Evolutionary conservation across 1,140 invertebrate genomes (phyloP), one percentile per base, ranked within the genome.

Genomic region (Piezodorus guildinii): DNA sequence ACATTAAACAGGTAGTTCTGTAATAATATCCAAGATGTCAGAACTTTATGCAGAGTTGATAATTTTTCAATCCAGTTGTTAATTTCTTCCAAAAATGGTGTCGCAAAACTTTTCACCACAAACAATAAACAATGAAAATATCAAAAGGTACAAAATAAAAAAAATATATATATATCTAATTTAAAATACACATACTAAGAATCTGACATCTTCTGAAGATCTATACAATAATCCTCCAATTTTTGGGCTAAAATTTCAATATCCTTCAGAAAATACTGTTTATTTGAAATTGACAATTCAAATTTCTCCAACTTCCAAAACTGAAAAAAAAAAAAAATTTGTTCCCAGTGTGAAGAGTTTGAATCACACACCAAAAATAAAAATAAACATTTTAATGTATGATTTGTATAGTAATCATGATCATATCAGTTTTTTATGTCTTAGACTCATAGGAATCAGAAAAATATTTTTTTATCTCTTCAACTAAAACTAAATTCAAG

Each of bases 1-100:
- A 95, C 76, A 71, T 94, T 91, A 64, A 94, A 77, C 91, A 91
- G 95, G 73, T 91, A 93, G 65, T 83, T 78, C 71, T 94, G 91
- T 3, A 90, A 83, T 2, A 83, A 77, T 70, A 90, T 76, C 91
- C 91, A 94, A 58, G 85, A 82, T 70, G 91, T 89, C 12, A 95
- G 80, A 4, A 94, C 88, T 75, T 94, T 90, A 3, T 83, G 83
- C 59, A 94, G 87, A 9, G 82, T 80, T 1, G 87, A 84, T 67
- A 96, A 75, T 14, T 79, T 80, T 62, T 85, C 86, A 69, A 94
- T 91, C 91, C 89, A 94, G 64, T 82, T 85, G 72, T 91, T 86
- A 0, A 93, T 89, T 30, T 81, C 79, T 44, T 77, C 72, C 39
- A 92, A 73, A 76, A 94, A 94, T 9, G 91, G 91, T 0, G 90